Conservation (phyloP, 2,888 invertebrate genomes). For the Pachydiplax longipennis region DNA sequence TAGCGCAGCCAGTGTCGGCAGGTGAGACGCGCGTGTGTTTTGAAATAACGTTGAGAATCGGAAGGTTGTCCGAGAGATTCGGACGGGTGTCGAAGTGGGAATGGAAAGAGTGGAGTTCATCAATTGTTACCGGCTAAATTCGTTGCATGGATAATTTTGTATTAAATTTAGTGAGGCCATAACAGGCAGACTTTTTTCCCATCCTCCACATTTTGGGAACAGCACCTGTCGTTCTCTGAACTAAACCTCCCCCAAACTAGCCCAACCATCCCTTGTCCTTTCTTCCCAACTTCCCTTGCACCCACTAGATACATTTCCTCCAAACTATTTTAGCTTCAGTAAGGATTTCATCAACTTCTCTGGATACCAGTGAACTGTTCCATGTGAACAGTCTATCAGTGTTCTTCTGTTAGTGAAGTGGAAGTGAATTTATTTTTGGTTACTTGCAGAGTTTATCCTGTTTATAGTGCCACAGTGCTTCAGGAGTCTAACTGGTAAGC, state of each 20-base stretch:
- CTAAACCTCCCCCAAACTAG: not conserved
- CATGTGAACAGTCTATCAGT: not conserved
- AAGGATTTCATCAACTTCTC: not conserved
- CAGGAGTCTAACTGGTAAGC: too few species aligned
- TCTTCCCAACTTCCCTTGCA: not conserved
- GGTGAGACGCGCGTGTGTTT: not conserved
- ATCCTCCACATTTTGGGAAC: not conserved
- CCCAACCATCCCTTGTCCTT: not conserved
- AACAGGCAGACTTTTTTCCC: not conserved
- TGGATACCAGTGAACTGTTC: not conserved
- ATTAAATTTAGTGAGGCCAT: not conserved
- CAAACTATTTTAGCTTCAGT: not conserved
- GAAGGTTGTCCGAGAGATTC: not conserved
- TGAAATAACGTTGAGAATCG: not conserved
- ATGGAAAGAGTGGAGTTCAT: not conserved
- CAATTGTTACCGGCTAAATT: not conserved
- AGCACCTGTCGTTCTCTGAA: not conserved
- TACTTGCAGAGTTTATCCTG: too few species aligned
- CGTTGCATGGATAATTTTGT: not conserved
- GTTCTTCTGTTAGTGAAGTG: not conserved
- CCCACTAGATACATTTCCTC: not conserved
- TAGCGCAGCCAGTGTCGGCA: slow-evolving; percentile 7
- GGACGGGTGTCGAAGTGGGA: not conserved
- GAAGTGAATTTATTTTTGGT: not conserved
- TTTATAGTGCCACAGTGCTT: too few species aligned